phyloP scores from a whole-genome alignment of 2,113 vertebrate species.

The Sinocyclocheilus anophthalmus region DNA sequence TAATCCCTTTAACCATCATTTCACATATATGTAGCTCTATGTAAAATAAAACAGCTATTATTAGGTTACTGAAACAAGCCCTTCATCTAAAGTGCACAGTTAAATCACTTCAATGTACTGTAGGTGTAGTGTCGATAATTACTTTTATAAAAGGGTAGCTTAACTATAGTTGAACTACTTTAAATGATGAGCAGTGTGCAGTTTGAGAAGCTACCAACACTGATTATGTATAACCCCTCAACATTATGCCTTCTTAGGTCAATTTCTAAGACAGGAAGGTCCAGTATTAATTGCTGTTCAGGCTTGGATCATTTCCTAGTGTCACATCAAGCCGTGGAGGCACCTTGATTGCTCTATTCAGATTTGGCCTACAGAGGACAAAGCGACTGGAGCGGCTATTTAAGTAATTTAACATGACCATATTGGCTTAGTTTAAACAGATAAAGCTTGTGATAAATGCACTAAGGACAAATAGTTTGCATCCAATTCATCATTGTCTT shows the following conservation, averaged over 20 bases:
- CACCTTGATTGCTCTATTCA: conserved; percentile 18
- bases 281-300: not conserved
- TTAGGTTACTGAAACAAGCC: not conserved
- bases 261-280: not conserved
- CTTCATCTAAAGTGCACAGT: not conserved
- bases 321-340: not conserved
- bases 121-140: not conserved
- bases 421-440: conserved; percentile 20
- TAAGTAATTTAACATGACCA: conserved; percentile 37
- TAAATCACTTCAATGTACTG: not conserved
- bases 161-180: not conserved
- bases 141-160: not conserved
- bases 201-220: not conserved
- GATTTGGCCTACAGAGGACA: conserved; percentile 26
- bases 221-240: not conserved
- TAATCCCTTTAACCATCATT: too few species aligned
- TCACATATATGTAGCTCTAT: not conserved
- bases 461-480: conserved; percentile 28
- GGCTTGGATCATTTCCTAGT: not conserved
- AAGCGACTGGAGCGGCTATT: not conserved
- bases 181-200: not conserved
- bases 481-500: conserved; percentile 41
- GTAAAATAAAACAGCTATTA: not conserved
- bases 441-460: conserved; percentile 45
- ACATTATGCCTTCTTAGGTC: not conserved